Conservation (phyloP, 2,113 vertebrate species). For the Electrona antarctica region DNA sequence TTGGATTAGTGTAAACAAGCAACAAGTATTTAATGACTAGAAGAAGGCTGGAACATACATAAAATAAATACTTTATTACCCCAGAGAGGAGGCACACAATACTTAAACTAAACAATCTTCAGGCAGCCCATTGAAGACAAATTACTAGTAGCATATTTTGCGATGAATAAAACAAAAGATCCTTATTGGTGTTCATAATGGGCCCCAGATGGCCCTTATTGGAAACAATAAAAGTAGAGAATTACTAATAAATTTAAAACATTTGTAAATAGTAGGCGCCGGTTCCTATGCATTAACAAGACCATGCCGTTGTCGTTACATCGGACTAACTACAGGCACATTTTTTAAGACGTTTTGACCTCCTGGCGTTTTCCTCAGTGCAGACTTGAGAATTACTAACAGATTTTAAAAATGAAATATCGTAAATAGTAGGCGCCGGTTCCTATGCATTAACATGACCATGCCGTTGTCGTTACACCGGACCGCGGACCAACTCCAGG, state of each 20-base stretch:
- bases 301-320: neutral
- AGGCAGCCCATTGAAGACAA: neutral
- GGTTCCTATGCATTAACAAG: no score
- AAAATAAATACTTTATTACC: neutral
- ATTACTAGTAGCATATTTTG: no score
- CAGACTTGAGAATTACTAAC: no score
- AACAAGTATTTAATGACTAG: neutral
- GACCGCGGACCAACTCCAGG: neutral
- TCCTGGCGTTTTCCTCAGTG: neutral
- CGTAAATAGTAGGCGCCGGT: no score
- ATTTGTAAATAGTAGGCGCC: no score
- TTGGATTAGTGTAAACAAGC: neutral
- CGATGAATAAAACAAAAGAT: no score
- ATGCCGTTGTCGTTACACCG: neutral
- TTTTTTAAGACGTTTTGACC: conserved; percentile 10
- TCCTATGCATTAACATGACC: no score
- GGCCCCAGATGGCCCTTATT: neutral
- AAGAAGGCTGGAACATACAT: conserved; percentile 5
- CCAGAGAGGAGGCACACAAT: neutral
- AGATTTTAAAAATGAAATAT: no score
- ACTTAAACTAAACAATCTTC: neutral
- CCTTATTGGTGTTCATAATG: no score
- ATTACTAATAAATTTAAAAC: no score
- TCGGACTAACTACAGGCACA: neutral
- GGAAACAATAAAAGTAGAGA: neutral